Evolutionary conservation across 2,797 vertebrate genomes (phyloP), one percentile per base, ranked within the genome.

Genomic region (Cheirogaleus major): DNA sequence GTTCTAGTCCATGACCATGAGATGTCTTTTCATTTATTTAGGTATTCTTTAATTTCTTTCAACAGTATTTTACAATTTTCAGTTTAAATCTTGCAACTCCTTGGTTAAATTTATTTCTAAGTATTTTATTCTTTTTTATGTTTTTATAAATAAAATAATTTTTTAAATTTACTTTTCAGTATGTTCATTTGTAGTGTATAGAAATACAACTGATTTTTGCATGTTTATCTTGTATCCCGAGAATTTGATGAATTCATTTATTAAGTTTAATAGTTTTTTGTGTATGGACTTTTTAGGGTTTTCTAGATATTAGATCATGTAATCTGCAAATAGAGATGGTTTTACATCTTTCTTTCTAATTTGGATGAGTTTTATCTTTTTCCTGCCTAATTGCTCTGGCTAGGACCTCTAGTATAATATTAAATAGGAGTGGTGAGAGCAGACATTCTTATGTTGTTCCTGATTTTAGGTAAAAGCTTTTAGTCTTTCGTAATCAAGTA

Each of bases 21-120:
- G 22, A 35, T 75, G 50, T 61, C n/a, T 95, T 92, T 55, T 23
- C 67, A 72, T 30, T 85, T 72, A 79, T 52, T 50, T 85, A 85
- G 35, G 45, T 43, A 32, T 91, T 88, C 83, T 45, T 84, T 50
- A 84, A 76, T 78, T 72, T 88, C 50, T 87, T 93, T 72, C 79
- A 45, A 55, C 32, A 67, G 20, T 20, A 59, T 86, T 89, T 55
- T 78, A 17, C 32, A 78, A 25, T 57, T 92, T 65, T 92, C 35
- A 41, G 18, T 79, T 61, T 70, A 76, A 69, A 38, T 83, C 11
- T 70, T 96, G 7, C 6, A 61, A 18, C 18, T 84, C 30, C 23
- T 84, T 76, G 50, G 35, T 76, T 70, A 92, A 81, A 76, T 78
- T 95, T 89, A 35, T 83, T 89, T 75, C 4, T 86, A 76, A 69